Percentiles rank a stretch among this genome's conserved stretches.
phyloP scores from a whole-genome alignment of 2,888 invertebrate species.

The Cantharis rustica region DNA sequence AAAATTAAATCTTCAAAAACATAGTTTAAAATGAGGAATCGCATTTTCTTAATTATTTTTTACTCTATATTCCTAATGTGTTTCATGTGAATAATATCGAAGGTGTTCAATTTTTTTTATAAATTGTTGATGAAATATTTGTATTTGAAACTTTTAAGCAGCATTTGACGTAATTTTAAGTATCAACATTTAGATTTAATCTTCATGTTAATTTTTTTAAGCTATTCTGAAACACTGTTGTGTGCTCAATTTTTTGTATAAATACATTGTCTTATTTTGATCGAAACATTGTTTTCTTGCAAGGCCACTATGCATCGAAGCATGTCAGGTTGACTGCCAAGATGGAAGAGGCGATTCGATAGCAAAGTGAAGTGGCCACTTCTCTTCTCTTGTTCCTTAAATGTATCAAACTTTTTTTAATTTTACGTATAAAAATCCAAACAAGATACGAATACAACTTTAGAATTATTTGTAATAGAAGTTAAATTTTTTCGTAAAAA shows the following conservation, averaged over 20 bases:
- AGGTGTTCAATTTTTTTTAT: neutral
- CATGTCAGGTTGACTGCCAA: no score
- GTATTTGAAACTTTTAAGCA: slow-evolving; percentile 6
- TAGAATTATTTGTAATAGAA: no score
- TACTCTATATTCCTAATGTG: neutral
- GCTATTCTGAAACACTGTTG: slow-evolving; percentile 5
- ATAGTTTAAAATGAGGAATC: neutral
- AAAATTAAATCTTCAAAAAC: neutral
- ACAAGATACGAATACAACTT: no score
- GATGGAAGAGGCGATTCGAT: no score
- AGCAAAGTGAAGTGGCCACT: no score
- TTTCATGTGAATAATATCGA: neutral
- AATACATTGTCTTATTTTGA: neutral
- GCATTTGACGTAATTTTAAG: slow-evolving; percentile 16
- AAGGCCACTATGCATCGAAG: no score
- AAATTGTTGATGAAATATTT: slow-evolving; percentile 4
- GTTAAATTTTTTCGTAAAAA: no score
- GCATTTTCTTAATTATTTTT: neutral
- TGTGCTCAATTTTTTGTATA: slow-evolving; percentile 12
- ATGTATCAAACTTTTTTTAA: no score
- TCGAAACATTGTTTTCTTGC: no score
- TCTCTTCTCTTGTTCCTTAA: no score
- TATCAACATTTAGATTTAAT: slow-evolving; percentile 5
- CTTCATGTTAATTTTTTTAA: slow-evolving; percentile 8
- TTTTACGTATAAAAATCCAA: no score